A percentile compares a stretch with the other conserved stretches of the same genome.
phyloP scores from a whole-genome alignment of 2,888 invertebrate genomes.

The Drosophila quasianomalipes region DNA sequence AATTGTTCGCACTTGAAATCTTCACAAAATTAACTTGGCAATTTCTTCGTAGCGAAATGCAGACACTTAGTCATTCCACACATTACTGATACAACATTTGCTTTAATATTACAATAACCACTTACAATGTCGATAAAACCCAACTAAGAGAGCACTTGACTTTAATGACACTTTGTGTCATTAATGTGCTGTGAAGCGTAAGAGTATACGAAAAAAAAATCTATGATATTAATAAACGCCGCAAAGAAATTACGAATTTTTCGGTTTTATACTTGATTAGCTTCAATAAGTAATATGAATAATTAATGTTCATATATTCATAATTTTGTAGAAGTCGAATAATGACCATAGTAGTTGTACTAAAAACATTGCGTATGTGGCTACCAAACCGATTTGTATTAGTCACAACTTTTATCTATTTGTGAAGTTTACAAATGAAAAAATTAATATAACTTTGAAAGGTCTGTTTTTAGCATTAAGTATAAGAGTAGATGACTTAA shows the following conservation, averaged over 20 bases:
- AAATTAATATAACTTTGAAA: not conserved
- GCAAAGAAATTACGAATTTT: fast-evolving
- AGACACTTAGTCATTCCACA: not conserved
- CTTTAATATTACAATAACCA: conserved; percentile 7
- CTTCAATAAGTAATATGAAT: not conserved
- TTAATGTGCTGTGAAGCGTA: not conserved
- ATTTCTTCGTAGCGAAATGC: not conserved
- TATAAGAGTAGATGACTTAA: not conserved
- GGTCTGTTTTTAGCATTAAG: not conserved
- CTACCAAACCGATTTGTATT: not conserved
- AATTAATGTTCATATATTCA: not conserved
- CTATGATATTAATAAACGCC: not conserved
- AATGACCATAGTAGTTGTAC: not conserved
- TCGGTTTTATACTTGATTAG: not conserved
- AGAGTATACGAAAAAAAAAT: conserved; percentile 7
- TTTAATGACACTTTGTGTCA: conserved; percentile 40
- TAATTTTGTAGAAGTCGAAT: not conserved
- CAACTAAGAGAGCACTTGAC: conserved; percentile 39
- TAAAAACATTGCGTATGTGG: not conserved
- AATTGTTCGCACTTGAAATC: conserved; percentile 54
- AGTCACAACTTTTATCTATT: not conserved
- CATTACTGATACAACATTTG: not conserved
- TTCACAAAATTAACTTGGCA: conserved; percentile 20
- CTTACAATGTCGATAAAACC: conserved; percentile 6
- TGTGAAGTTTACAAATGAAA: not conserved